Base-by-base conservation (phyloP, 2,888 invertebrate species). In the Morpho helenor region DNA sequence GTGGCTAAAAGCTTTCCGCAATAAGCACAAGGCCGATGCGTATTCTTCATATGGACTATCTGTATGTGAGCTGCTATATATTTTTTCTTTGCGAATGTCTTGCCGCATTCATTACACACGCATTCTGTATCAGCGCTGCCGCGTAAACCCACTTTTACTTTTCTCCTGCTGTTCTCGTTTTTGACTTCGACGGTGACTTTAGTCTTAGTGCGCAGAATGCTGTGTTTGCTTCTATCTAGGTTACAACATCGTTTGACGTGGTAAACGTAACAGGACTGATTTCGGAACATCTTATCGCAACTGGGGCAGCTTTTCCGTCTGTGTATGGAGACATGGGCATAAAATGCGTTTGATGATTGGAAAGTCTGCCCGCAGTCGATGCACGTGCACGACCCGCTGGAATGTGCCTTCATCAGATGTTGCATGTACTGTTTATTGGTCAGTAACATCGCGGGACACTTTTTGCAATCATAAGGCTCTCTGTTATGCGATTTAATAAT, bases 61-160 rank as follows among this genome's bases (percentile, higher is more conserved):
- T 85, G 82, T n/a, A 89, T 88, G 40, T 89, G 89, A 0, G 88
- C 82, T 0, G 75, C 69, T 0, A 89, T 73, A 53, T 80, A 84
- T 42, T 80, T 86, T 63, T 85, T 88, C 0, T 79, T 82, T 0
- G 81, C 75, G 57, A 84, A 87, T 8, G 68, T 82, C 57, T 88
- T 89, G 0, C 79, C 76, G 44, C 89, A 89, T 53, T 87, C 81
- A 59, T 88, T 84, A 22, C 89, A 89, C 7, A 82, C 74, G 53
- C 86, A 86, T 67, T 80, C 77, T 0, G 70, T 75, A 6, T 77
- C 66, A 0, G 76, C 69, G 7, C 85, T 81, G 0, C 87, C 87
- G 23, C 83, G 69, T 46, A 80, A 60, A 0, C 87, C 86, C 1
- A 84, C 84, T 68, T 74, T 79, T 0, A 82, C 65, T 23, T 64